Conservation (phyloP, 2,888 invertebrate species). For the Meteorus colon region DNA sequence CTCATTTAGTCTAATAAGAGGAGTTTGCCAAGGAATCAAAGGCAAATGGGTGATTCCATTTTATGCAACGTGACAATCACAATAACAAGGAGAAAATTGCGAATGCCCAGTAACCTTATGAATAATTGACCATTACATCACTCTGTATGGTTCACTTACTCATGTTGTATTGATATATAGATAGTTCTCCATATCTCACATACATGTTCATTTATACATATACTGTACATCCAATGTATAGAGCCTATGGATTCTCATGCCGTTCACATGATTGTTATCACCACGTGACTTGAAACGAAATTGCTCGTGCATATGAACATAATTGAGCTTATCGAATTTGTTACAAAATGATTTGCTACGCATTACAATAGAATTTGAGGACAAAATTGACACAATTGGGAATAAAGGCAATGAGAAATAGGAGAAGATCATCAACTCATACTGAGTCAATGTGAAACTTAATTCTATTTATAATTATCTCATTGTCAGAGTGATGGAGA, state of each 20-base stretch:
- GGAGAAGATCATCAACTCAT: too few species aligned
- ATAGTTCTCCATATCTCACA: slow-evolving; percentile 27
- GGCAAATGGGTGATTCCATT: neutral
- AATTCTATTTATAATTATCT: too few species aligned
- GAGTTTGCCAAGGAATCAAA: too few species aligned
- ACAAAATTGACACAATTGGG: too few species aligned
- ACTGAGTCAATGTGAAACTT: too few species aligned
- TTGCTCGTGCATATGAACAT: neutral
- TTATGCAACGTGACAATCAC: neutral
- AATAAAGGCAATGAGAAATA: too few species aligned
- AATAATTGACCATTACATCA: slow-evolving; percentile 49
- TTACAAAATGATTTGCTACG: too few species aligned
- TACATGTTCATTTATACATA: neutral
- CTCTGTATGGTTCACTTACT: slow-evolving; percentile 37
- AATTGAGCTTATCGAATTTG: neutral
- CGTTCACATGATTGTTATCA: neutral
- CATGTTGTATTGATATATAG: neutral
- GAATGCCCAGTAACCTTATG: slow-evolving; percentile 39
- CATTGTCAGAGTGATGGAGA: too few species aligned
- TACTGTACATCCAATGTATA: neutral
- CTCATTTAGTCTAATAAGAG: too few species aligned
- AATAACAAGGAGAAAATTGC: slow-evolving; percentile 36
- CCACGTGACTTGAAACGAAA: slow-evolving; percentile 5
- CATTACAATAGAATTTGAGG: too few species aligned
- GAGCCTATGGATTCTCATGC: neutral